Conservation (phyloP, 2,113 vertebrate genomes). For the Panthera leo region DNA sequence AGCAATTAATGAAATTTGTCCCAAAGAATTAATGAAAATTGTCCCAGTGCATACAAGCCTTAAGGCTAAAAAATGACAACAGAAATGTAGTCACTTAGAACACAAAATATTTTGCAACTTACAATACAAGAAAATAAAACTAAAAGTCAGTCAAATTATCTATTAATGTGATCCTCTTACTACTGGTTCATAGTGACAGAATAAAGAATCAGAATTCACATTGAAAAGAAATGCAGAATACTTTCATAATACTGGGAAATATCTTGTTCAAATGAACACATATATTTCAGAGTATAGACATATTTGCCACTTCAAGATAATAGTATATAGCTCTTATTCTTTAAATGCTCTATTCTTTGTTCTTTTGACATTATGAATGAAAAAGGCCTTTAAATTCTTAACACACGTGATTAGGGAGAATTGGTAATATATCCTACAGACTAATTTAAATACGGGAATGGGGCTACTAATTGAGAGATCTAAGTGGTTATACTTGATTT, state of each 20-base stretch:
- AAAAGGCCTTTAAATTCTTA: conserved; percentile 46
- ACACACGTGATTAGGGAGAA: conserved; percentile 37
- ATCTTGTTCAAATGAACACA: background rate
- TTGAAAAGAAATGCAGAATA: background rate
- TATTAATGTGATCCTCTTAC: background rate
- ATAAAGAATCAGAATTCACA: background rate
- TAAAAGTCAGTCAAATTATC: background rate
- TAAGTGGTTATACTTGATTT: conserved; percentile 66
- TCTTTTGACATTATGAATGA: conserved; percentile 53
- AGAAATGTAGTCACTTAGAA: background rate
- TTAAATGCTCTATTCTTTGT: conserved; percentile 44
- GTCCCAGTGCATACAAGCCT: background rate
- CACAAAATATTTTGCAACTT: background rate
- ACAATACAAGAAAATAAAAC: background rate
- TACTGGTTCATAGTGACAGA: background rate
- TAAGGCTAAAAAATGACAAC: background rate
- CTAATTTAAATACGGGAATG: conserved; percentile 57
- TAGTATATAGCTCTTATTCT: background rate
- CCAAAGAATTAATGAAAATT: background rate
- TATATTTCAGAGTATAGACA: background rate
- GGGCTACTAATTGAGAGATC: conserved; percentile 51
- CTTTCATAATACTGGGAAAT: background rate
- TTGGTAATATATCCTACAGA: conserved; percentile 32
- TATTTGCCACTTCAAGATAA: background rate
- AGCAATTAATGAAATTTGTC: background rate